Evolutionary conservation across 2,888 invertebrate genomes (phyloP).

Genomic region (Prosapia bicincta): DNA sequence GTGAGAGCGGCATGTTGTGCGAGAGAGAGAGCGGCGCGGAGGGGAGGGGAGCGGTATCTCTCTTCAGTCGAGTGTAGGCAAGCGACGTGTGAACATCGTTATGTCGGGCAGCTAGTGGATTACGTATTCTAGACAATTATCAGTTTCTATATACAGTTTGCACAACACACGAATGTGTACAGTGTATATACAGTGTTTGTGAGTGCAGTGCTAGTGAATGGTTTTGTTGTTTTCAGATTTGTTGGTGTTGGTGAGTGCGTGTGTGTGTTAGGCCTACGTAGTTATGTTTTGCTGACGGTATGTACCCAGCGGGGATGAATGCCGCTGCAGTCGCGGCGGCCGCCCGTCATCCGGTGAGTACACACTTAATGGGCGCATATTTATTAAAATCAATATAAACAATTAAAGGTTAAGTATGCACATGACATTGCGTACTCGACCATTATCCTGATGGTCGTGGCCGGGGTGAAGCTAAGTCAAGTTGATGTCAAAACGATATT

Average conservation of each 20-base stretch:
- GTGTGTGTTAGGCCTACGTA: constrained; percentile 20
- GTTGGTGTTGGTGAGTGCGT: background rate
- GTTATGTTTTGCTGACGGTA: constrained; percentile 53
- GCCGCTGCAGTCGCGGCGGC: constrained; percentile 79
- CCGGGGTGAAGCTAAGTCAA: too few species aligned
- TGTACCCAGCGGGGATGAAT: constrained; percentile 86
- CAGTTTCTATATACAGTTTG: background rate
- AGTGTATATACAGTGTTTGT: constrained; percentile 14
- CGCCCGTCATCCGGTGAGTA: constrained; percentile 85
- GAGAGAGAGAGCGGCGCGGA: constrained; percentile 23
- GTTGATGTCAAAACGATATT: too few species aligned
- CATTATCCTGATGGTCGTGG: too few species aligned
- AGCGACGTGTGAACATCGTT: constrained; percentile 40
- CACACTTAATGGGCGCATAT: too few species aligned
- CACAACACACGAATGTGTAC: constrained; percentile 36
- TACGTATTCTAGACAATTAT: background rate
- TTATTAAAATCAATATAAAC: too few species aligned
- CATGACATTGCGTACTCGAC: too few species aligned
- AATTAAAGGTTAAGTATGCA: too few species aligned
- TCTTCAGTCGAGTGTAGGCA: constrained; percentile 27
- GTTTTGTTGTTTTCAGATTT: background rate
- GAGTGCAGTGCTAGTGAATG: background rate
- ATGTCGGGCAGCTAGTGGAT: constrained; percentile 37
- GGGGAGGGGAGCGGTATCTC: constrained; percentile 26
- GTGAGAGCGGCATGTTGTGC: constrained; percentile 18